These are phyloP conservation scores for Puma concolor DNA, from an alignment of 2,113 vertebrate genomes.

Conservation along the genomic window DNA sequence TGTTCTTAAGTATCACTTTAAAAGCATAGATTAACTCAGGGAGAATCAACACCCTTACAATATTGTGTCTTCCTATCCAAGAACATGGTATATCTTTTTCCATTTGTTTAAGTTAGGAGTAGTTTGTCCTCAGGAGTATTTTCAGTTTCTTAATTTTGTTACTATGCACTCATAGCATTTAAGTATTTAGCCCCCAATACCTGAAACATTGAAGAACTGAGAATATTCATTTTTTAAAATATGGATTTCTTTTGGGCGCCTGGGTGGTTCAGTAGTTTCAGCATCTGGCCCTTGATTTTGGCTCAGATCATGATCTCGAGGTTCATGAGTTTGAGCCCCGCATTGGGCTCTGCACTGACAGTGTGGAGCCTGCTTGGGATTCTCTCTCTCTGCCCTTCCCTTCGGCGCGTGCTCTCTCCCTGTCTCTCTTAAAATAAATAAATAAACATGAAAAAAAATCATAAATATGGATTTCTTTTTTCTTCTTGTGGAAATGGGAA, in stretches of 20 bases:
- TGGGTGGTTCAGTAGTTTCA: too few relatives aligned
- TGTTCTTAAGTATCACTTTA: not conserved
- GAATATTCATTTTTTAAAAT: not conserved
- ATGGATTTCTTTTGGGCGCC: not conserved
- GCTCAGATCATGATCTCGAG: too few relatives aligned
- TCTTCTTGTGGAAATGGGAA: slow-evolving; percentile 12
- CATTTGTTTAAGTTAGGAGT: not conserved
- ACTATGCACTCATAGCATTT: not conserved
- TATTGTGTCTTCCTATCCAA: not conserved
- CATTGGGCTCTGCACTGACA: too few relatives aligned
- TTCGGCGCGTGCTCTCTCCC: too few relatives aligned
- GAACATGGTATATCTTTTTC: not conserved
- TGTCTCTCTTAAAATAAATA: too few relatives aligned
- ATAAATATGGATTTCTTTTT: not conserved
- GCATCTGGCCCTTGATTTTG: too few relatives aligned
- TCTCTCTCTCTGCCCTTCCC: too few relatives aligned
- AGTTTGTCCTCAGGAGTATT: not conserved
- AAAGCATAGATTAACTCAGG: not conserved
- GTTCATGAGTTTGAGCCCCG: too few relatives aligned
- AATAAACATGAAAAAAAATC: too few relatives aligned
- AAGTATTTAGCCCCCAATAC: not conserved
- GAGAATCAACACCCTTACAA: not conserved
- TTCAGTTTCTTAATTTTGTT: slow-evolving; percentile 23
- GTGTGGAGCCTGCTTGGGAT: too few relatives aligned
- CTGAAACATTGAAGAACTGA: slow-evolving; percentile 17